Evolutionary conservation across 2,797 vertebrate genomes (phyloP).

Genomic region (Thaleichthys pacificus): DNA sequence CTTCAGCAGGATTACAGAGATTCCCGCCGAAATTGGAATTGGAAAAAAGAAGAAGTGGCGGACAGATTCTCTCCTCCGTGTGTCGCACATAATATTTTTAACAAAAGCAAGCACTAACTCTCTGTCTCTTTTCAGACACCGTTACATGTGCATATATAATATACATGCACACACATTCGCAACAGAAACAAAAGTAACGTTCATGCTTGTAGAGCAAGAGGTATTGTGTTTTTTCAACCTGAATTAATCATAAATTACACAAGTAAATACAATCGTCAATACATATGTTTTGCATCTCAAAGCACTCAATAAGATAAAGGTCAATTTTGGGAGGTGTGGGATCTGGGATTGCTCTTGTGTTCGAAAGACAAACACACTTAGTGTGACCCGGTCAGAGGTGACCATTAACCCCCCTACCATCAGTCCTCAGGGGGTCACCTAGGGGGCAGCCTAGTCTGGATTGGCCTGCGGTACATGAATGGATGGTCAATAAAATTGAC

Average conservation of each 20-base stretch:
- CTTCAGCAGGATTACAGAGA: constrained; percentile 77
- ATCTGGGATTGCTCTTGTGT: constrained; percentile 42
- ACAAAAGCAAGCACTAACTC: neutral
- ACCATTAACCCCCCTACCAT: constrained; percentile 72
- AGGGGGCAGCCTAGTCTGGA: constrained; percentile 59
- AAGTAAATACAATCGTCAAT: neutral
- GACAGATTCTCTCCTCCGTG: constrained; percentile 57
- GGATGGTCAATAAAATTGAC: constrained; percentile 20
- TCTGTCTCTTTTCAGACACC: constrained; percentile 40
- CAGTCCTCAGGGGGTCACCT: constrained; percentile 50
- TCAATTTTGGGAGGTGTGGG: constrained; percentile 37
- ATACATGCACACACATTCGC: constrained; percentile 21
- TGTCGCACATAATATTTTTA: constrained; percentile 31
- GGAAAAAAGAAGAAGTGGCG: constrained; percentile 69
- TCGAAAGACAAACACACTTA: constrained; percentile 70
- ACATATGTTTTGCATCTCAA: neutral
- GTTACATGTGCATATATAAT: constrained; percentile 22
- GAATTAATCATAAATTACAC: neutral
- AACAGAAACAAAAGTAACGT: constrained; percentile 2
- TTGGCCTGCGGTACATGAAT: constrained; percentile 40
- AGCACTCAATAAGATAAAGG: neutral
- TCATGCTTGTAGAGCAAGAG: too few relatives aligned
- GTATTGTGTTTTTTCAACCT: too few relatives aligned
- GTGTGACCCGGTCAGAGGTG: constrained; percentile 63
- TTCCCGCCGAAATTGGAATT: constrained; percentile 72